These are phyloP conservation scores for Drosophila repletoides DNA, from an alignment of 1,140 invertebrate species.

Conservation along the genomic window DNA sequence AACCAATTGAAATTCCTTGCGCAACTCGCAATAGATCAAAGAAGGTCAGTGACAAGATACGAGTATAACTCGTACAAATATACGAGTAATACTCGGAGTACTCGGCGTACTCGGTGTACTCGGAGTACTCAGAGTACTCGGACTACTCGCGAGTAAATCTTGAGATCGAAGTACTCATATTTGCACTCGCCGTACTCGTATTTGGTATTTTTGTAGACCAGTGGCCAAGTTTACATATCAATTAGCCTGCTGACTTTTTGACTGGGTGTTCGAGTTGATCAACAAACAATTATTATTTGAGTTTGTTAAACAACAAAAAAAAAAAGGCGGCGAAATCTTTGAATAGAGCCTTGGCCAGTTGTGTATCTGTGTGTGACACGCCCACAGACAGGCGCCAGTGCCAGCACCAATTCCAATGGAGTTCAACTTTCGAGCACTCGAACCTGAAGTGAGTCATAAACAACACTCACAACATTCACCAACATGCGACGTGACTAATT, in stretches of 20 bases:
- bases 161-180: background rate
- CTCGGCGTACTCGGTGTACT: no score
- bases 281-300: no score
- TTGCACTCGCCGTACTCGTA: constrained; percentile 2
- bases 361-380: background rate
- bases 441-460: constrained; percentile 18
- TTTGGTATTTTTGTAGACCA: constrained; percentile 18
- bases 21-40: constrained; percentile 38
- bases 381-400: background rate
- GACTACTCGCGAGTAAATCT: no score
- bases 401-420: no score
- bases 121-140: no score
- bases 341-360: no score
- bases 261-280: background rate
- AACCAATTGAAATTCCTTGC: constrained; percentile 49
- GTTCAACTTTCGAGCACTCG: constrained; percentile 1
- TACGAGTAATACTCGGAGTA: background rate
- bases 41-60: constrained; percentile 47
- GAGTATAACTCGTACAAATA: constrained; percentile 4
- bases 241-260: constrained; percentile 38
- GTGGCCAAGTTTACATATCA: constrained; percentile 60
- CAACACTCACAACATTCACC: no score
- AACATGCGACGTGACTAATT: constrained; percentile 22
- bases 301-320: constrained; percentile 3
- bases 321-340: no score